A percentile compares a stretch with the other conserved stretches of the same genome.
Conservation (phyloP, 53 echinoderm and acorn worm genomes). For the Hippasteria phrygiana region DNA sequence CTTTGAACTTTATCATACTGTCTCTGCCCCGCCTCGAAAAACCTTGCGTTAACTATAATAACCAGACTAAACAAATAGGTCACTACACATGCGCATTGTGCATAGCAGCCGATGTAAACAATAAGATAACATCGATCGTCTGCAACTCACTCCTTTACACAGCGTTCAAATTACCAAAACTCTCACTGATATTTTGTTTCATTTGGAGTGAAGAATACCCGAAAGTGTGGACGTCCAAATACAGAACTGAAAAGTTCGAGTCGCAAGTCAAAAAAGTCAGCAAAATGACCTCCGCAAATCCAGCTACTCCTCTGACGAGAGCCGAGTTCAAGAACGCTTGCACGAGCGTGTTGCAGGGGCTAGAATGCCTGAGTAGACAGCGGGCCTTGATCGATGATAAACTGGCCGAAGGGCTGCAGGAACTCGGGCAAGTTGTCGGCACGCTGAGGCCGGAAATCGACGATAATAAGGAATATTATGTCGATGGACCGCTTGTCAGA, state of each 20-base stretch:
- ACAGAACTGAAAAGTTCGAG: not conserved
- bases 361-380: slow-evolving; percentile 86
- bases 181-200: not conserved
- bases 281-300: slow-evolving; percentile 93
- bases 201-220: not conserved
- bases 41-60: not conserved
- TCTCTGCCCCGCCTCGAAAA: slow-evolving; percentile 34
- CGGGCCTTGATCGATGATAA: slow-evolving; percentile 80
- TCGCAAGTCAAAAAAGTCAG: not conserved
- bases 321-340: slow-evolving; percentile 92
- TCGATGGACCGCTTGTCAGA: slow-evolving; percentile 97
- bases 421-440: slow-evolving; percentile 77
- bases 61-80: slow-evolving; percentile 44
- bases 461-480: slow-evolving; percentile 86
- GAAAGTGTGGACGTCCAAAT: not conserved
- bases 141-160: not conserved
- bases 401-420: slow-evolving; percentile 73
- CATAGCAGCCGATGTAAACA: slow-evolving; percentile 54
- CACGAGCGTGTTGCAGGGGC: slow-evolving; percentile 94
- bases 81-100: slow-evolving; percentile 30
- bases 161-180: not conserved
- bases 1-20: not conserved
- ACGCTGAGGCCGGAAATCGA: slow-evolving; percentile 81
- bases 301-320: slow-evolving; percentile 90
- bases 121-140: not conserved